Percentiles rank a stretch among this genome's conserved stretches.
Conservation (phyloP, 2,113 vertebrate species). For the Zapornia atra region DNA sequence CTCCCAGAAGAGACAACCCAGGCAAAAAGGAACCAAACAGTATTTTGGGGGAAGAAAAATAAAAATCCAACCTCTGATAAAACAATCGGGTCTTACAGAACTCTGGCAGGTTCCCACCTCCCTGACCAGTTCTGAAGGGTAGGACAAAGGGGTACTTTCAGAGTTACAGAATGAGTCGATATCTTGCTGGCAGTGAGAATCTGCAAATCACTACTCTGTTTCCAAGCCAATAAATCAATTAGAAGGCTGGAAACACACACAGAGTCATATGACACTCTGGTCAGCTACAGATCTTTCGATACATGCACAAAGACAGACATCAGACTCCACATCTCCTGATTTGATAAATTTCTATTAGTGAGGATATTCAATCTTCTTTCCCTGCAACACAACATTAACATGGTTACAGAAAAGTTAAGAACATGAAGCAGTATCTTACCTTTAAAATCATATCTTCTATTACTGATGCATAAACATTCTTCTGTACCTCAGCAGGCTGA, state of each 20-base stretch:
- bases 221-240: not conserved
- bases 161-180: not conserved
- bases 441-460: slow-evolving; percentile 96
- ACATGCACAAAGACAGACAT: not conserved
- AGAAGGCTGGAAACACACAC: not conserved
- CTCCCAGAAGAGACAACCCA: not conserved
- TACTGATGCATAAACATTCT: slow-evolving; percentile 88
- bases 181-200: not conserved
- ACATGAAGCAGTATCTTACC: slow-evolving; percentile 71
- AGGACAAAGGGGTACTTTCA: not conserved
- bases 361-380: not conserved
- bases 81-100: not conserved
- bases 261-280: not conserved
- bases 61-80: not conserved
- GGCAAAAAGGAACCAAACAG: not conserved
- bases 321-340: not conserved
- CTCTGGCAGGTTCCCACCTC: not conserved
- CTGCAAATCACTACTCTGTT: not conserved
- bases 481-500: slow-evolving; percentile 90
- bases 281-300: not conserved
- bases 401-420: not conserved
- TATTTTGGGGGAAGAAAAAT: not conserved
- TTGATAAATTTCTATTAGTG: not conserved
- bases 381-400: not conserved
- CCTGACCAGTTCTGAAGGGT: not conserved